Base-by-base conservation (phyloP, 2,113 vertebrate species). In the Pholis gunnellus region DNA sequence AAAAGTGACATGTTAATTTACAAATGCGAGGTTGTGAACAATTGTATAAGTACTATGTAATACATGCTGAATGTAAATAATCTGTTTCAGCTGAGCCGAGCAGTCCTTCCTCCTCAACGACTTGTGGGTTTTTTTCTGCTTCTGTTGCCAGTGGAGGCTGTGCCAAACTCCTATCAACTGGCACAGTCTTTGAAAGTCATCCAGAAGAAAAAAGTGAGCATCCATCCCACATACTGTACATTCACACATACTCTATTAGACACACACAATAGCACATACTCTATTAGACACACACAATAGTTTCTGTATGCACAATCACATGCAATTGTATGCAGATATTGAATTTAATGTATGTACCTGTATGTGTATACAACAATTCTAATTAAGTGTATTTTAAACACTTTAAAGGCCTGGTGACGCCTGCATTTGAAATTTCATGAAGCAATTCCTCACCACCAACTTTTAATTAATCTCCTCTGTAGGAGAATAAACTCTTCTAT, bases 141-240 rank as follows among this genome's bases (percentile, higher is more conserved):
- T 54, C 75, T 74, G 52, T 18, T 91, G 90, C 88, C 90, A 90
- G 52, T n/a, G 36, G 76, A 92, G 11, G n/a, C 87, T 17, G 79
- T 83, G 91, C 91, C 92, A 93, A 84, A 85, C 60, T 81, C 75
- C 81, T 89, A 89, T 92, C 79, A 86, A 88, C 84, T 82, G 86
- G 87, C 85, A 87, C 61, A 65, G 72, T 78, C 44, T 92, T 92
- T 93, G 93, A 94, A 94, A 92, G 94, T 94, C 94, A 93, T 92
- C 91, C 93, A 94, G 79, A 74, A 84, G 63, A 75, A 81, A 81
- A 90, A 87, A 87, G 86, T 91, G 86, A 92, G 71, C 63, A 80
- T 70, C 79, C 85, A 90, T 84, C 76, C 73, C 87, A 82, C 69
- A 31, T 76, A 75, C 56, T 73, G 70, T 75, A 87, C 67, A 82